Evolutionary conservation across 2,113 vertebrate species (phyloP).

Genomic region (Fulmarus glacialis): DNA sequence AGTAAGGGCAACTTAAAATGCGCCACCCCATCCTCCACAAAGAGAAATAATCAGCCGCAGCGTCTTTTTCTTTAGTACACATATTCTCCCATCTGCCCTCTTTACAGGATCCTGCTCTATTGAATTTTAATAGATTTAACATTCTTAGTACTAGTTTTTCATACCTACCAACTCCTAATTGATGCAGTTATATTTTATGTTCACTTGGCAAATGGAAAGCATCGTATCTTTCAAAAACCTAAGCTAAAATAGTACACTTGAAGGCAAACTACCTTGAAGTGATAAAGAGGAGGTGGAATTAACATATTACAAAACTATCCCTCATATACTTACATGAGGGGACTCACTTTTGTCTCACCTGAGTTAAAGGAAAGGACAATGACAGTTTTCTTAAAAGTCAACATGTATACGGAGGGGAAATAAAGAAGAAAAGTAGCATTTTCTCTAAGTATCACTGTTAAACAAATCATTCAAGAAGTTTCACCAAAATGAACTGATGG

Average conservation of each 20-base stretch:
- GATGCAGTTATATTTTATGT: constrained; percentile 63
- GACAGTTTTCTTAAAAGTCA: constrained; percentile 6
- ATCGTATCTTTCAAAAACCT: constrained; percentile 63
- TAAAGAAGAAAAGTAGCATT: neutral
- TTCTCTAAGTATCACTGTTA: neutral
- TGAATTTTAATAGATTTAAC: constrained; percentile 30
- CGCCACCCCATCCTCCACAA: neutral
- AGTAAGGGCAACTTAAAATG: neutral
- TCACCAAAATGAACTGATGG: constrained; percentile 21
- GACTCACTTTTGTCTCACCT: neutral
- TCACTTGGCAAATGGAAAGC: constrained; percentile 62
- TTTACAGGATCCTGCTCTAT: neutral
- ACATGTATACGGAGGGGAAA: neutral
- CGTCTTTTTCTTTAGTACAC: neutral
- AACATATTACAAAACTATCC: neutral
- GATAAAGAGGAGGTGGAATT: neutral
- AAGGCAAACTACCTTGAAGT: constrained; percentile 42
- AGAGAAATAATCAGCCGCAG: neutral
- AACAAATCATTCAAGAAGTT: neutral
- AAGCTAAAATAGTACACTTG: constrained; percentile 55
- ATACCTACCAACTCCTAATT: constrained; percentile 61
- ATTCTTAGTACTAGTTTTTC: constrained; percentile 60
- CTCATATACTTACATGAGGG: neutral
- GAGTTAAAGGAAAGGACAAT: neutral
- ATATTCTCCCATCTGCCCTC: neutral